These are phyloP conservation scores for Coracopsis vasa DNA, from an alignment of 2,113 vertebrate genomes.

Conservation along the genomic window DNA sequence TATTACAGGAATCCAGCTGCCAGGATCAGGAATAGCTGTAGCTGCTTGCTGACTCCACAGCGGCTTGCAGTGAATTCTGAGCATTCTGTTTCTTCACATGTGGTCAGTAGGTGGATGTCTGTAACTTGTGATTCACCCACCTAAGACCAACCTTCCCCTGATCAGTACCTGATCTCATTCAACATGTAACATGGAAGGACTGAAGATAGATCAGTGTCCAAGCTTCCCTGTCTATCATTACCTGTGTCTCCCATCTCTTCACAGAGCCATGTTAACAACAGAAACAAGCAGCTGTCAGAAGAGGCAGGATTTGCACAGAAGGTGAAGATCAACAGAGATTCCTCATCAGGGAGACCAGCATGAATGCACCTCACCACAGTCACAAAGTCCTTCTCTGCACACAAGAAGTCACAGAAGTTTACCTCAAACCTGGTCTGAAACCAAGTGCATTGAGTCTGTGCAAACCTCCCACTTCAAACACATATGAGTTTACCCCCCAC, in stretches of 20 bases:
- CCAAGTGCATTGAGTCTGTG: neutral
- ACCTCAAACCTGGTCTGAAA: neutral
- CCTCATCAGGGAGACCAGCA: neutral
- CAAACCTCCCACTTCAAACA: neutral
- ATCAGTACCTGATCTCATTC: neutral
- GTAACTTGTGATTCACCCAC: neutral
- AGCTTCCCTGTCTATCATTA: neutral
- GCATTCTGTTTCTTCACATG: neutral
- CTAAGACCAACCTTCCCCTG: neutral
- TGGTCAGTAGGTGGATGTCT: neutral
- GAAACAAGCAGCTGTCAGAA: neutral
- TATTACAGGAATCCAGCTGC: neutral
- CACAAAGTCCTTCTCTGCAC: neutral
- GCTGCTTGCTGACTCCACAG: neutral
- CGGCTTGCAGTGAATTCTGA: neutral
- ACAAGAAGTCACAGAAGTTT: neutral
- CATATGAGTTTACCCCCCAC: rapidly evolving
- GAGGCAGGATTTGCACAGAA: neutral
- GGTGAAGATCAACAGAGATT: neutral
- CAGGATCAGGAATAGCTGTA: neutral
- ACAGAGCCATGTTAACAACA: neutral
- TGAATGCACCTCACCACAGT: neutral
- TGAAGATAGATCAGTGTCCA: neutral
- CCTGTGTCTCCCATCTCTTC: neutral
- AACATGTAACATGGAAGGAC: neutral